Evolutionary conservation across 2,113 vertebrate genomes (phyloP), one percentile per base, ranked within the genome.

Genomic region (Neomonachus schauinslandi): DNA sequence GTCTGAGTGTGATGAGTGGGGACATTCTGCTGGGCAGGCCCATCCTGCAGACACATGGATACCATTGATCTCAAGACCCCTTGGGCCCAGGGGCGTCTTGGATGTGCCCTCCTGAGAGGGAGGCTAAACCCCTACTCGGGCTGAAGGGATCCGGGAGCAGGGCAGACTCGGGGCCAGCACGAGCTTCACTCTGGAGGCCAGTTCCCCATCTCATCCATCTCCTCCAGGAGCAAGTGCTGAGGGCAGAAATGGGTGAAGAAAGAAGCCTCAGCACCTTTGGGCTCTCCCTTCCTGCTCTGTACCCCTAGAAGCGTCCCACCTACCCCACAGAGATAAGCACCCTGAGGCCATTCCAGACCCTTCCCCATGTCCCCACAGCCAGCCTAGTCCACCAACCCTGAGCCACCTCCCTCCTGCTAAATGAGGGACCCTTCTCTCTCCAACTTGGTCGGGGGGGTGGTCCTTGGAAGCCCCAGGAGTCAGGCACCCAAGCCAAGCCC

Each of bases 201-300:
- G 69, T 87, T 96, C 24, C 92, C 94, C 96, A 94, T 26, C 39
- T 91, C 84, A 0, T 94, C 89, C 67, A 39, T 93, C 77, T 95
- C 97, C 71, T 96, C 92, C 0, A 90, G 79, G 72, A 98, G 94
- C 90, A 97, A 84, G 65, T 77, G 80, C 96, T 96, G 67, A 19
- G 55, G 80, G 28, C 11, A 46, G 55, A 77, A 26, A 21, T 0
- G 24, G 33, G 74, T 10, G 46, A 18, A 85, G 22, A n/a, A 4
- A 26, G 51, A 36, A 4, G 33, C 18, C 18, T 80, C 7, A 3
- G 51, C 1, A 0, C 14, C 31, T 51, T 1, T 1, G 19, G 65
- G 21, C 57, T 89, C 55, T 12, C 46, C 51, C 15, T 65, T 57
- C 72, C 39, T 33, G 24, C 36, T 76, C 65, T 14, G 31, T 1